These are phyloP conservation scores for Ctenochaetus hawaiiensis DNA, from an alignment of 2,797 vertebrate species.

Conservation along the genomic window DNA sequence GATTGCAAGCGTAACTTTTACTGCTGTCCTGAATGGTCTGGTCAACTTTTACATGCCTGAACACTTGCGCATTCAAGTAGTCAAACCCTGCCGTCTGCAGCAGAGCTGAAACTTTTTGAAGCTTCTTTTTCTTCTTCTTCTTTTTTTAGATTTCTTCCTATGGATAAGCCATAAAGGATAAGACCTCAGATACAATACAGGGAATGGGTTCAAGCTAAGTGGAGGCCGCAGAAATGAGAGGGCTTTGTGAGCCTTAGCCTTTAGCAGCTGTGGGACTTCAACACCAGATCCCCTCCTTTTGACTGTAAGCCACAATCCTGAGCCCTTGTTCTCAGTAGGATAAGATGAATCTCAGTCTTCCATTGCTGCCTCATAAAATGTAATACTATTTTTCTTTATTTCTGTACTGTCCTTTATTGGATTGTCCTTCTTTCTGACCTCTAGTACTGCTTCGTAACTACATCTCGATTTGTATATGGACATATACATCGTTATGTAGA, in stretches of 20 bases:
- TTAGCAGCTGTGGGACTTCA: constrained; percentile 50
- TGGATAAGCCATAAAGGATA: constrained; percentile 25
- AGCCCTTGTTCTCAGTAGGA: constrained; percentile 47
- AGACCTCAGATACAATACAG: constrained; percentile 24
- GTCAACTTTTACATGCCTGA: background rate
- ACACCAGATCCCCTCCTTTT: constrained; percentile 48
- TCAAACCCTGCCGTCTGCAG: constrained; percentile 20
- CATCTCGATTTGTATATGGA: constrained; percentile 1
- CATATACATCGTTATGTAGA: background rate
- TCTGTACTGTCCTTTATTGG: background rate
- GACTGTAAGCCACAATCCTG: constrained; percentile 47
- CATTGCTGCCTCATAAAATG: constrained; percentile 14
- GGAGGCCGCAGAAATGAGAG: constrained; percentile 54
- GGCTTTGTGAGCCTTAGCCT: constrained; percentile 55
- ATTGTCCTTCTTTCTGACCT: background rate
- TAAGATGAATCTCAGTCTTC: constrained; percentile 45
- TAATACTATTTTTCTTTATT: constrained; percentile 4
- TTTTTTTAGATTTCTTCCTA: constrained; percentile 6
- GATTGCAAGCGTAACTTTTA: background rate
- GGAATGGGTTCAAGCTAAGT: constrained; percentile 29
- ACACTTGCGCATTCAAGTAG: background rate
- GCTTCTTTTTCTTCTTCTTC: constrained; percentile 11
- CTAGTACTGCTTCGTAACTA: background rate
- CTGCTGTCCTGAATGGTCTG: constrained; percentile 10
- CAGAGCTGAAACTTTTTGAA: constrained; percentile 25